Evolutionary conservation across 2,797 vertebrate genomes (phyloP).

Genomic region (Cheirogaleus major): DNA sequence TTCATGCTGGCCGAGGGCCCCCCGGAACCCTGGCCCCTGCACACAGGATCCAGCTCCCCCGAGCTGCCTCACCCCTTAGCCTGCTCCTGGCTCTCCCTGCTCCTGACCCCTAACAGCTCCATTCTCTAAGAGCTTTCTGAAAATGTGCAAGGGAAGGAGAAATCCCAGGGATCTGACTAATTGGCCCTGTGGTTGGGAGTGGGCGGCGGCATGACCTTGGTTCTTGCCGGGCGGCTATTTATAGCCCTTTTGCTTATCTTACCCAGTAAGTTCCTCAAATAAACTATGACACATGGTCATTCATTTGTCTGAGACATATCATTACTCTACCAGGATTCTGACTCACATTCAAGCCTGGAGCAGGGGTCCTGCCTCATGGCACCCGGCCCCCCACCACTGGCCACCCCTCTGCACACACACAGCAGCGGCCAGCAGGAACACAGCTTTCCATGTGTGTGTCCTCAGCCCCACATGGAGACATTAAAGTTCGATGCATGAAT

Average conservation of each 20-base stretch:
- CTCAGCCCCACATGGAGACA: not conserved
- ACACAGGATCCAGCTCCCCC: fast-evolving
- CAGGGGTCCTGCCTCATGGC: not conserved
- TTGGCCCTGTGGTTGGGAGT: not conserved
- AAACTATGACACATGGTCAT: not conserved
- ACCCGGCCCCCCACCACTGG: fast-evolving
- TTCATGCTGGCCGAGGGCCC: not conserved
- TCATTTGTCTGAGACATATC: not conserved
- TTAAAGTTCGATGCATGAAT: not conserved
- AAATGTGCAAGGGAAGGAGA: not conserved
- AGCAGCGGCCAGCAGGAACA: not conserved
- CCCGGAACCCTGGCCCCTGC: not conserved
- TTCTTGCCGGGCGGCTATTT: conserved; percentile 25
- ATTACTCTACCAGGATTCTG: not conserved
- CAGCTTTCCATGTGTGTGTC: fast-evolving
- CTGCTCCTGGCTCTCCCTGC: not conserved
- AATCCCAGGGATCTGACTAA: not conserved
- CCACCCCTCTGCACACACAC: not conserved
- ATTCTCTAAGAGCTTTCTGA: not conserved
- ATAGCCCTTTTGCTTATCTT: conserved; percentile 36
- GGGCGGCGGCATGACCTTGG: not conserved
- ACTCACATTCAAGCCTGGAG: not conserved
- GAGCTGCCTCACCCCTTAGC: too few relatives aligned
- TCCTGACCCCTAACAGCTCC: fast-evolving
- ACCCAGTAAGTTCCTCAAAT: not conserved